Evolutionary conservation across 2,888 invertebrate genomes (phyloP).

Genomic region (Heliconius hortense): DNA sequence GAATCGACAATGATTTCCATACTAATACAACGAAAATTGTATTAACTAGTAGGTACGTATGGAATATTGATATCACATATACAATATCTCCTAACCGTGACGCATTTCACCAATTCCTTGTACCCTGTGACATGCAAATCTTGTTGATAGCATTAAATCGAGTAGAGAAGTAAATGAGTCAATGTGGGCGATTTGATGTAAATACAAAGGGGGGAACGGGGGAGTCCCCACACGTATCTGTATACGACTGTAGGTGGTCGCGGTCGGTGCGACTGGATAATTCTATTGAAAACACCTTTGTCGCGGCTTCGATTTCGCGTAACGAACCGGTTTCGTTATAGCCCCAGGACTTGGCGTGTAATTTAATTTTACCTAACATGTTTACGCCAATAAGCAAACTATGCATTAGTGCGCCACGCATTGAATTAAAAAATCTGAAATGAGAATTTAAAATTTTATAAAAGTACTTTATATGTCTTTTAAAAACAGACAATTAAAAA

Average conservation of each 20-base stretch:
- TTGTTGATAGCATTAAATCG: conserved; percentile 79
- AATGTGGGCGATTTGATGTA: conserved; percentile 68
- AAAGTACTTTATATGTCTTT: background rate
- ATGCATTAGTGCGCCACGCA: background rate
- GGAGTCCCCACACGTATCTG: conserved; percentile 51
- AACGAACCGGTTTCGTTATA: conserved; percentile 51
- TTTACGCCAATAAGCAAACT: background rate
- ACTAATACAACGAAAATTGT: conserved; percentile 46
- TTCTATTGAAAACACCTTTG: conserved; percentile 64
- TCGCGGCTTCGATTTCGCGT: conserved; percentile 53
- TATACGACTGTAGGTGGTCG: conserved; percentile 29
- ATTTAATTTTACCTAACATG: conserved; percentile 14
- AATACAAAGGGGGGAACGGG: conserved; percentile 60
- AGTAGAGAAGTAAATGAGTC: conserved; percentile 62
- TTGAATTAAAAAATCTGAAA: background rate
- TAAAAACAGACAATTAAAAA: no score
- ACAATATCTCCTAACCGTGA: conserved; percentile 42
- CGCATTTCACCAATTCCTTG: conserved; percentile 46
- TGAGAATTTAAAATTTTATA: background rate
- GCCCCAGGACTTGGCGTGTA: conserved; percentile 3
- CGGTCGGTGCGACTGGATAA: conserved; percentile 61
- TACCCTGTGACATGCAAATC: conserved; percentile 80
- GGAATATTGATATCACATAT: conserved; percentile 46
- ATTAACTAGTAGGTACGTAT: conserved; percentile 41
- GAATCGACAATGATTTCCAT: conserved; percentile 44